Evolutionary conservation across 1,140 invertebrate genomes (phyloP).

Genomic region (Planococcus citri): DNA sequence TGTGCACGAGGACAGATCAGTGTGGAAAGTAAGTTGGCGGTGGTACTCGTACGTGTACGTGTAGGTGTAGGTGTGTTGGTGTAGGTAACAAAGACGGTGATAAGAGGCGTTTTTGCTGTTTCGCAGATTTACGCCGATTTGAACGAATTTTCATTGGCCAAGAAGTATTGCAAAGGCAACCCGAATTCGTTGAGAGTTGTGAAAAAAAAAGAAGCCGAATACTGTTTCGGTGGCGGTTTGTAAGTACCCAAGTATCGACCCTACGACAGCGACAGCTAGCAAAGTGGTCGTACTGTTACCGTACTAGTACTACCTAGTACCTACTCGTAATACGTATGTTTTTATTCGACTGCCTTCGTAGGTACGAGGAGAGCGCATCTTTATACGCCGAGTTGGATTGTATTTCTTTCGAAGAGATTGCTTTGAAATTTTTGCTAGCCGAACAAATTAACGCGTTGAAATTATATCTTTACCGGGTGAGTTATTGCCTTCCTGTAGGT

Average conservation of each 20-base stretch:
- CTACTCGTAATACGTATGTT: too few species aligned
- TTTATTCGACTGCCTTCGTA: conserved; percentile 29
- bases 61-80: neutral
- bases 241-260: neutral
- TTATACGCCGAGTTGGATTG: conserved; percentile 71
- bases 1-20: conserved; percentile 65
- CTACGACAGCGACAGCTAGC: neutral
- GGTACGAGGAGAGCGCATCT: conserved; percentile 67
- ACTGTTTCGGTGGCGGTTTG: neutral
- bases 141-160: neutral
- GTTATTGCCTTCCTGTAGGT: neutral
- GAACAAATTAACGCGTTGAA: conserved; percentile 73
- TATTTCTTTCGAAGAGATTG: conserved; percentile 87
- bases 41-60: neutral
- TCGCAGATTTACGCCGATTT: neutral
- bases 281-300: too few species aligned
- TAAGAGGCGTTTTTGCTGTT: too few species aligned
- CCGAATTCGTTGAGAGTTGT: neutral
- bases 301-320: neutral
- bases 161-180: neutral
- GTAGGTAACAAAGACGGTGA: too few species aligned
- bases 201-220: neutral
- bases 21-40: conserved; percentile 52
- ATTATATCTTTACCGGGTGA: conserved; percentile 63
- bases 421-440: conserved; percentile 78